These are phyloP conservation scores for Oikopleura dioica DNA, from an alignment of 23 tunicate species.

Conservation along the genomic window DNA sequence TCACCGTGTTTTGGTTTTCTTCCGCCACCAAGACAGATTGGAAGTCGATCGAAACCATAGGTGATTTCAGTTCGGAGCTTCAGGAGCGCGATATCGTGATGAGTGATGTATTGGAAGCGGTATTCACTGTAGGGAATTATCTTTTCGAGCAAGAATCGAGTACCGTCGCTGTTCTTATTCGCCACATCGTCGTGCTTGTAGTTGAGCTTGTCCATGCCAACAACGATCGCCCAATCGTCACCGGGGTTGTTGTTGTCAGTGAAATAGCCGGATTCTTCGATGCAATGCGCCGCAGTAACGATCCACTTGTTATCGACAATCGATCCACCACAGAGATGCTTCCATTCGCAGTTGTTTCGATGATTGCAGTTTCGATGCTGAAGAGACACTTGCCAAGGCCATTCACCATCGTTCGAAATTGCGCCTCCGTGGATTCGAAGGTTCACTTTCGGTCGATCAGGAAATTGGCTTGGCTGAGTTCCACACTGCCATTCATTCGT, in stretches of 20 bases:
- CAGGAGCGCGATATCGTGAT: slow-evolving; percentile 41
- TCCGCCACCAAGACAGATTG: slow-evolving; percentile 34
- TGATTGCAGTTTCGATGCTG: neutral
- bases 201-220: slow-evolving; percentile 5
- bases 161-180: neutral
- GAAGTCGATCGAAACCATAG: slow-evolving; percentile 15
- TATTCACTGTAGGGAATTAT: neutral
- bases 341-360: neutral
- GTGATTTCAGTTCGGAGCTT: slow-evolving; percentile 20
- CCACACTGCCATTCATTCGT: neutral
- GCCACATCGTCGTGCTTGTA: neutral
- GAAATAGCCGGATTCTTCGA: neutral
- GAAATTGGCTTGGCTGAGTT: neutral
- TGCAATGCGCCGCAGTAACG: slow-evolving; percentile 87
- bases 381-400: slow-evolving; percentile 12
- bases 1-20: slow-evolving; percentile 18
- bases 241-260: slow-evolving; percentile 9
- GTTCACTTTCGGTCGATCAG: neutral
- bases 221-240: slow-evolving; percentile 8
- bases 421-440: neutral
- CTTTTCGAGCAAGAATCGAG: neutral
- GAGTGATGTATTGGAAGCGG: neutral
- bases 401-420: neutral
- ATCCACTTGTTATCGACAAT: slow-evolving; percentile 75
- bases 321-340: slow-evolving; percentile 49